Conservation (phyloP, 1,140 invertebrate genomes). For the Littorina saxatilis region DNA sequence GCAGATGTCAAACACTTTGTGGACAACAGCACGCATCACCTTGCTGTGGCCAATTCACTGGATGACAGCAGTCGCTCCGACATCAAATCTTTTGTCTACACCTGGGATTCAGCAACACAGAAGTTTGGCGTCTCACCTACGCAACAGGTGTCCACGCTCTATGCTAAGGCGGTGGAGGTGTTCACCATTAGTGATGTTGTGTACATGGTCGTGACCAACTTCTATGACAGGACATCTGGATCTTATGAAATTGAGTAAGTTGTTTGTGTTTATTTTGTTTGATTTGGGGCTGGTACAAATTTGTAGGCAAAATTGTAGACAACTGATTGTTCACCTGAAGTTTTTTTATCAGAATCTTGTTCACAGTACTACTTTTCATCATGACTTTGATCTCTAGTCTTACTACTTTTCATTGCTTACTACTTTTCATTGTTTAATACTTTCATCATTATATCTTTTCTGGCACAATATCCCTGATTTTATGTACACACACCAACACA, state of each 20-base stretch:
- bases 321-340: background rate
- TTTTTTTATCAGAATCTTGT: background rate
- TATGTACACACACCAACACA: too few species aligned
- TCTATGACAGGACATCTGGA: conserved; percentile 55
- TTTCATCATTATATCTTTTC: too few species aligned
- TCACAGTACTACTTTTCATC: too few species aligned
- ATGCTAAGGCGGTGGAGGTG: conserved; percentile 55
- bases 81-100: conserved; percentile 60
- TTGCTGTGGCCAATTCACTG: conserved; percentile 65
- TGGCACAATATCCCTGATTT: too few species aligned
- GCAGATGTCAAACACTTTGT: conserved; percentile 62
- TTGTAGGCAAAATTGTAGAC: too few species aligned
- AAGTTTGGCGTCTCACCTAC: conserved; percentile 56
- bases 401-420: too few species aligned
- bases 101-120: conserved; percentile 56
- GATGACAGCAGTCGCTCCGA: conserved; percentile 62
- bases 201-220: conserved; percentile 68
- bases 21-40: conserved; percentile 48
- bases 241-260: conserved; percentile 60
- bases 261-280: too few species aligned
- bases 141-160: conserved; percentile 58
- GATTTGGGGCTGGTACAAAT: too few species aligned
- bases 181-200: conserved; percentile 58
- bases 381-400: too few species aligned
- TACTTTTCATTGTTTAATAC: too few species aligned